Conservation (phyloP, 30 jellyfish, hydroid and myxozoan species). For the Chrysaora quinquecirrha region DNA sequence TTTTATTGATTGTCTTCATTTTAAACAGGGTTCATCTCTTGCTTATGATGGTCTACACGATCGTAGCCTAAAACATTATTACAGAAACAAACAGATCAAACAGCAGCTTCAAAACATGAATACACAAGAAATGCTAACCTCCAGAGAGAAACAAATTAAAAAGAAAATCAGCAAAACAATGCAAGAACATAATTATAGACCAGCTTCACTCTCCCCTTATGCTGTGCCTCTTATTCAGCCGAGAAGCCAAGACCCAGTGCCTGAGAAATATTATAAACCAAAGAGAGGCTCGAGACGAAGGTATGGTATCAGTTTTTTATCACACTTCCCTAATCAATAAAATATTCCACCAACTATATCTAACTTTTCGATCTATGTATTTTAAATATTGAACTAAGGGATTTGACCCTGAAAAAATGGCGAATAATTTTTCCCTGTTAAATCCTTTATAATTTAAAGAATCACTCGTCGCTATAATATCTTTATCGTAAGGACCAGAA, state of each 20-base stretch:
- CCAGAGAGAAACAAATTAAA: conserved; percentile 61
- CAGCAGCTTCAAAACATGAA: conserved; percentile 64
- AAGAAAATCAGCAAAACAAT: conserved; percentile 53
- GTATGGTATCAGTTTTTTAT: no score
- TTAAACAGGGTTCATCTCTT: conserved; percentile 58
- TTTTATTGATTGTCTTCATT: background rate
- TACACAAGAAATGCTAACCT: conserved; percentile 33
- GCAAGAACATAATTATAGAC: conserved; percentile 29
- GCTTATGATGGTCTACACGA: conserved; percentile 77
- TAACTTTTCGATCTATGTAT: no score
- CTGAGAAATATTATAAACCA: conserved; percentile 29
- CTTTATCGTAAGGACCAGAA: no score
- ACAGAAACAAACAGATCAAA: conserved; percentile 42
- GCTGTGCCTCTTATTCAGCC: conserved; percentile 52
- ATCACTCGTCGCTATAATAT: no score
- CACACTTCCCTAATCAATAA: no score
- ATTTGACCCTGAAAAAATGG: no score
- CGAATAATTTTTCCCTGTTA: no score
- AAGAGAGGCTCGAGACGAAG: conserved; percentile 27
- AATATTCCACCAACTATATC: no score
- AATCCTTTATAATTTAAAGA: no score
- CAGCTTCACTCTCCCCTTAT: conserved; percentile 46
- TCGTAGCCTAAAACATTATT: conserved; percentile 65
- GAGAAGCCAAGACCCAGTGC: background rate
- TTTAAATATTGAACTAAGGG: no score